A percentile compares a stretch with the other conserved stretches of the same genome.
phyloP scores from a whole-genome alignment of 2,888 invertebrate genomes.

The Hirtodrosophila alboralis region DNA sequence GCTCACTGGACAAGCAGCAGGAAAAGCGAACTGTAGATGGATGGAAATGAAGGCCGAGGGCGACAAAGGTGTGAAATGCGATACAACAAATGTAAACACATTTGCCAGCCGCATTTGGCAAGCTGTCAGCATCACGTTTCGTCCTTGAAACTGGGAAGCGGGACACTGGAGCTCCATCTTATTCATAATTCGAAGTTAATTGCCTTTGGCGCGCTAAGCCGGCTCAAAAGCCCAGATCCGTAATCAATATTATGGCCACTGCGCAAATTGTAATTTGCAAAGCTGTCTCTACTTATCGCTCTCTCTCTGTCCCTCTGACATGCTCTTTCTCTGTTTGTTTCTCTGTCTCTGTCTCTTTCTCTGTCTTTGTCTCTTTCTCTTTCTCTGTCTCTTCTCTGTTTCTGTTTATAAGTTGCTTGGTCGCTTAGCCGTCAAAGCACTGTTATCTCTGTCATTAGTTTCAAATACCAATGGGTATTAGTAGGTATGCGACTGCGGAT shows the following conservation, averaged over 20 bases:
- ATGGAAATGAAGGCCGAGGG: slow-evolving; percentile 18
- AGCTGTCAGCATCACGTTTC: slow-evolving; percentile 37
- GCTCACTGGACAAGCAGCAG: slow-evolving; percentile 16
- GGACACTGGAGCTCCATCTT: slow-evolving; percentile 8
- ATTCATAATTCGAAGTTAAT: slow-evolving; percentile 64
- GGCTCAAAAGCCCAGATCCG: slow-evolving; percentile 46
- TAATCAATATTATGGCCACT: slow-evolving; percentile 60
- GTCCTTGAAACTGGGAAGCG: not conserved
- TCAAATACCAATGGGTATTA: slow-evolving; percentile 63
- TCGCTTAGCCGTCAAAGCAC: slow-evolving; percentile 27
- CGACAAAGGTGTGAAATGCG: slow-evolving; percentile 34
- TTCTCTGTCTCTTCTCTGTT: not conserved
- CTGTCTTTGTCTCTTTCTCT: no score
- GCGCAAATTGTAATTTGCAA: slow-evolving; percentile 44
- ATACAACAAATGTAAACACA: slow-evolving; percentile 33
- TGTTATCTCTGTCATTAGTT: slow-evolving; percentile 61
- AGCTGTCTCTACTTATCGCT: not conserved
- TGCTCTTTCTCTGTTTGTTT: not conserved
- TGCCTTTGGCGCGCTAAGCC: slow-evolving; percentile 50
- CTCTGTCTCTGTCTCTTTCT: not conserved
- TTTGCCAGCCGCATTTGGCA: slow-evolving; percentile 24
- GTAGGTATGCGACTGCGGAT: slow-evolving; percentile 44
- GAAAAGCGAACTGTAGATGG: slow-evolving; percentile 1
- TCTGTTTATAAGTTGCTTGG: slow-evolving; percentile 4
- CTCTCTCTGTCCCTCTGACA: not conserved